These are phyloP conservation scores for Loripinus fragilis DNA, from an alignment of 2,888 invertebrate genomes.

Conservation along the genomic window DNA sequence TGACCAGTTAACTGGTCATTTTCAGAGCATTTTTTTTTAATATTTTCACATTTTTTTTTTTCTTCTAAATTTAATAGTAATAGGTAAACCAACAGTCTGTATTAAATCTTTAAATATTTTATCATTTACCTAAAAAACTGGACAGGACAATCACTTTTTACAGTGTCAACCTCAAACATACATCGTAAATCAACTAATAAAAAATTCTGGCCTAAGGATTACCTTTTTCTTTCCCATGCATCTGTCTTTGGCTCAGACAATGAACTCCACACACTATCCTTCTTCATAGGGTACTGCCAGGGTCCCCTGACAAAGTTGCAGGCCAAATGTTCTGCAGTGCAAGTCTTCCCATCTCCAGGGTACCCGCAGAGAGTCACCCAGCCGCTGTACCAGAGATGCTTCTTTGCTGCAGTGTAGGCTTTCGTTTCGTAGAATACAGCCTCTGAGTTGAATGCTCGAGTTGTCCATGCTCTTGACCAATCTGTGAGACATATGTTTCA, in stretches of 20 bases:
- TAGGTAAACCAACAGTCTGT: too few relatives aligned
- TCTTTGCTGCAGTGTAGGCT: conserved; percentile 42
- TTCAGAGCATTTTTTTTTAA: too few relatives aligned
- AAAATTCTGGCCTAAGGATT: too few relatives aligned
- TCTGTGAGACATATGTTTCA: too few relatives aligned
- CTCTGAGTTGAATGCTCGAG: conserved; percentile 31
- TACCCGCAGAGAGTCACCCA: conserved; percentile 56
- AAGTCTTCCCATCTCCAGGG: conserved; percentile 59
- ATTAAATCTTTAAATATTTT: too few relatives aligned
- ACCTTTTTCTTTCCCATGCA: conserved; percentile 17
- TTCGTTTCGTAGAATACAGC: conserved; percentile 33
- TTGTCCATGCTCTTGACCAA: conserved; percentile 55
- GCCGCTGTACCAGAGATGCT: conserved; percentile 47
- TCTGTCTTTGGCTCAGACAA: not conserved
- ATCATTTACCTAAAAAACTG: too few relatives aligned
- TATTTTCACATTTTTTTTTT: too few relatives aligned
- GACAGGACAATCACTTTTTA: too few relatives aligned
- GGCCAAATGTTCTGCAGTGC: conserved; percentile 53
- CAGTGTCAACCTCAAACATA: too few relatives aligned
- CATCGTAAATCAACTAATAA: too few relatives aligned
- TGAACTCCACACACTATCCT: not conserved
- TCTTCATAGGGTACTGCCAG: not conserved
- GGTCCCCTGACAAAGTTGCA: conserved; percentile 44
- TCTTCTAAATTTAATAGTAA: too few relatives aligned
- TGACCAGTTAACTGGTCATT: too few relatives aligned